phyloP scores from a whole-genome alignment of 2,888 invertebrate genomes.

The Piscicola geometra region DNA sequence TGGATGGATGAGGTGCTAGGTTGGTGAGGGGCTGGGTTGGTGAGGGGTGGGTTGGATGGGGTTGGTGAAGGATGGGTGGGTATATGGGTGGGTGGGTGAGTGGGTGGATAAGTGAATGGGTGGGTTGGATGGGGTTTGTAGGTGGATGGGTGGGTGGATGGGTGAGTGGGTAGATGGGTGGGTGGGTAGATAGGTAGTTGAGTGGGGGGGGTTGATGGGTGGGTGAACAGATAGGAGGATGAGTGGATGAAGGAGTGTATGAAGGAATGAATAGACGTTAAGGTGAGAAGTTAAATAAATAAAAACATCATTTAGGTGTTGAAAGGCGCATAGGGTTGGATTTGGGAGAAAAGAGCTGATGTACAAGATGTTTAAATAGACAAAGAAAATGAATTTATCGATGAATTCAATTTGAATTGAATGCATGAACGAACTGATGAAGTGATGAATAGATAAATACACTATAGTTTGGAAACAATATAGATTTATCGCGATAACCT shows the following conservation, averaged over 20 bases:
- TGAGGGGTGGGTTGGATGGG: not conserved
- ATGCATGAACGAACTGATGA: no score
- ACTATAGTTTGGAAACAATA: no score
- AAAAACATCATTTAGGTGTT: no score
- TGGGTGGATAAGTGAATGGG: conserved; percentile 15
- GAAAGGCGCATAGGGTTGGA: no score
- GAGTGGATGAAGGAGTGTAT: conserved; percentile 8
- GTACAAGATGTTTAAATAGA: no score
- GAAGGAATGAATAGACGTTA: not conserved
- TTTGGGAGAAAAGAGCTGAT: no score
- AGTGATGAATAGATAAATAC: no score
- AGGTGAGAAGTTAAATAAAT: not conserved
- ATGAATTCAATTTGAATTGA: no score
- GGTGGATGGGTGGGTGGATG: conserved; percentile 7
- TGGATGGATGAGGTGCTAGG: no score
- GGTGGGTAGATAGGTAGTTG: not conserved
- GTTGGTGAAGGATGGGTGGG: not conserved
- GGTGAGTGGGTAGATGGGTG: not conserved
- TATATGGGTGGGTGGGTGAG: not conserved
- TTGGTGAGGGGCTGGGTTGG: not conserved
- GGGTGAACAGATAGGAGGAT: conserved; percentile 15
- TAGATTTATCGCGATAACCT: no score
- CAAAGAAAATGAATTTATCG: no score
- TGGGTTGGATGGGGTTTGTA: no score
- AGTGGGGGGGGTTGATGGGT: conserved; percentile 1